Evolutionary conservation across 2,113 vertebrate genomes (phyloP).

Genomic region (Lepisosteus osseus): DNA sequence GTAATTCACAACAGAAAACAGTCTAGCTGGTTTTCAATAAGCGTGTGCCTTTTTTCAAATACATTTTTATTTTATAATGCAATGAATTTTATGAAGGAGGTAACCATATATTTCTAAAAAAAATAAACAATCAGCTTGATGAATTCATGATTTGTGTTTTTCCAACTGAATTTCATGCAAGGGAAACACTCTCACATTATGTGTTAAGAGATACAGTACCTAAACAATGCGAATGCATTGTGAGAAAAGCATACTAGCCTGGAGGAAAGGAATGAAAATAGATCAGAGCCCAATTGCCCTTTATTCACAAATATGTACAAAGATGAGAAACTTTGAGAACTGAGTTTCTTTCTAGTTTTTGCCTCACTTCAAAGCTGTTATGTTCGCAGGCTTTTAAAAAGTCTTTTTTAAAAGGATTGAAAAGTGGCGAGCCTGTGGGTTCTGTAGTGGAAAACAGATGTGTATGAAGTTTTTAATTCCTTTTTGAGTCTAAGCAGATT

Average conservation of each 20-base stretch:
- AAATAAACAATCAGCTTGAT: too few relatives aligned
- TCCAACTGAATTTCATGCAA: too few relatives aligned
- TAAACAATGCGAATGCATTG: background rate
- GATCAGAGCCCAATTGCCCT: background rate
- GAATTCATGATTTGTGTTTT: too few relatives aligned
- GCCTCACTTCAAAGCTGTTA: background rate
- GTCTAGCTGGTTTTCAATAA: too few relatives aligned
- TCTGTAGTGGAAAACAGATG: conserved; percentile 7
- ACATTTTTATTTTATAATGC: too few relatives aligned
- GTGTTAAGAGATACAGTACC: too few relatives aligned
- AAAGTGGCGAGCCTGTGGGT: conserved; percentile 2
- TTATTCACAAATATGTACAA: conserved; percentile 5
- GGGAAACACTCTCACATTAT: too few relatives aligned
- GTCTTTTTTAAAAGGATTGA: background rate
- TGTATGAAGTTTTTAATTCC: background rate
- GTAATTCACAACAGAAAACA: too few relatives aligned
- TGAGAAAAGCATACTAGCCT: background rate
- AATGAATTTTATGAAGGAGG: too few relatives aligned
- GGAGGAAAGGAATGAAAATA: background rate
- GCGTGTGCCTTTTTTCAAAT: too few relatives aligned
- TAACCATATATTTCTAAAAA: too few relatives aligned
- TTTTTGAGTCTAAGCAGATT: background rate
- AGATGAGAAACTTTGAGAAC: conserved; percentile 1
- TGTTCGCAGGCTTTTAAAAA: conserved; percentile 2
- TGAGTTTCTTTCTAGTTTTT: conserved; percentile 1